phyloP scores from a whole-genome alignment of 2,888 invertebrate genomes.

The Chrysolina americana region DNA sequence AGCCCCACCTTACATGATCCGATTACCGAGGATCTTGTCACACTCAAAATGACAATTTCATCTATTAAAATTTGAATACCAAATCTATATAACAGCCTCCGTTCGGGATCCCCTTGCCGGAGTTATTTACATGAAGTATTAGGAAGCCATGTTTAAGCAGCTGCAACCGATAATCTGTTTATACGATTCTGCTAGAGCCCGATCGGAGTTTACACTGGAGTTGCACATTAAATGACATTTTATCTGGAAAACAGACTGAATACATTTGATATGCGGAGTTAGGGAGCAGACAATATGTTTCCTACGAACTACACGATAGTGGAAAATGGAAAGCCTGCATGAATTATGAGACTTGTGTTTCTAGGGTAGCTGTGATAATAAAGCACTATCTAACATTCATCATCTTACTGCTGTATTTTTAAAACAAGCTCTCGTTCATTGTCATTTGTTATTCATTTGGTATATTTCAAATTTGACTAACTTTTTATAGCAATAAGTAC shows the following conservation, averaged over 20 bases:
- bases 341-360: slow-evolving; percentile 11
- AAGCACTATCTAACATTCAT: not conserved
- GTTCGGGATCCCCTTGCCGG: slow-evolving; percentile 18
- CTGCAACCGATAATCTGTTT: slow-evolving; percentile 57
- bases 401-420: not conserved
- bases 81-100: slow-evolving; percentile 35
- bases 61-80: slow-evolving; percentile 49
- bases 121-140: slow-evolving; percentile 53
- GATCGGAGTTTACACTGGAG: slow-evolving; percentile 43
- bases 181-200: slow-evolving; percentile 46
- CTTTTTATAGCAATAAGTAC: no score
- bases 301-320: not conserved
- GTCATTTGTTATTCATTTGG: not conserved
- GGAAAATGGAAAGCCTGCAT: slow-evolving; percentile 13
- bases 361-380: not conserved
- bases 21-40: slow-evolving; percentile 10
- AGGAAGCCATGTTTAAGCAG: slow-evolving; percentile 54
- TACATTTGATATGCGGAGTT: slow-evolving; percentile 36
- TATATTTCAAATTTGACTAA: no score
- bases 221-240: slow-evolving; percentile 37
- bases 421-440: not conserved
- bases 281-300: slow-evolving; percentile 23
- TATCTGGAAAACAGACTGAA: slow-evolving; percentile 31
- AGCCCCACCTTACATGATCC: slow-evolving; percentile 1
- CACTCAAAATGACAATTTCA: slow-evolving; percentile 36